Evolutionary conservation across 2,113 vertebrate species (phyloP).

Genomic region (Cyanoliseus patagonus): DNA sequence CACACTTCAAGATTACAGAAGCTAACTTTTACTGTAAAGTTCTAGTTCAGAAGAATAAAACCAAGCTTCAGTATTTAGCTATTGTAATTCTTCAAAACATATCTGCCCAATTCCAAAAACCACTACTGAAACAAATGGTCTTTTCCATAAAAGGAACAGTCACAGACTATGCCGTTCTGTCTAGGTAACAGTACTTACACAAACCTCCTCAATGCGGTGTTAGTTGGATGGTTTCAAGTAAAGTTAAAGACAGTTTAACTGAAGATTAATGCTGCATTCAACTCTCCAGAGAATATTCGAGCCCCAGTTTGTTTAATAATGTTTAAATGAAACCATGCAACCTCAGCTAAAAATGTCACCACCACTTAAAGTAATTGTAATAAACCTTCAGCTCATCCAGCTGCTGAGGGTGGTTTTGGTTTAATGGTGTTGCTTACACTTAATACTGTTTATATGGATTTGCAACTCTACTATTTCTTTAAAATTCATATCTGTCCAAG

Average conservation of each 20-base stretch:
- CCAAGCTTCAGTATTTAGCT: neutral
- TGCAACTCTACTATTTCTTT: neutral
- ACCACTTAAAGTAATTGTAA: neutral
- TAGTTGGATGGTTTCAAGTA: neutral
- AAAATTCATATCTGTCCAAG: neutral
- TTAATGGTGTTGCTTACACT: conserved; percentile 1
- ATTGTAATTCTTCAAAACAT: neutral
- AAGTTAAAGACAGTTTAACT: neutral
- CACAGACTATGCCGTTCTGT: neutral
- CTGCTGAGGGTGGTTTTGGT: neutral
- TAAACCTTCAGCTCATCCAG: neutral
- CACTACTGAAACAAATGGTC: neutral
- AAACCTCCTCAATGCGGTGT: neutral
- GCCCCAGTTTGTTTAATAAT: conserved; percentile 57
- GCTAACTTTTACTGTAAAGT: neutral
- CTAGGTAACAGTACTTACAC: neutral
- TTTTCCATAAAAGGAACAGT: neutral
- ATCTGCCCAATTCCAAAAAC: neutral
- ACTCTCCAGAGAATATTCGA: neutral
- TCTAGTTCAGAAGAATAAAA: neutral
- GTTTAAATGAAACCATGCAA: conserved; percentile 44
- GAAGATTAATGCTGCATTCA: conserved; percentile 27
- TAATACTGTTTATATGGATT: neutral
- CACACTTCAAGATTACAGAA: neutral
- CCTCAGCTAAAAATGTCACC: conserved; percentile 46